These are phyloP conservation scores for Cryptus viduatorius DNA, from an alignment of 2,888 invertebrate genomes.

Conservation along the genomic window DNA sequence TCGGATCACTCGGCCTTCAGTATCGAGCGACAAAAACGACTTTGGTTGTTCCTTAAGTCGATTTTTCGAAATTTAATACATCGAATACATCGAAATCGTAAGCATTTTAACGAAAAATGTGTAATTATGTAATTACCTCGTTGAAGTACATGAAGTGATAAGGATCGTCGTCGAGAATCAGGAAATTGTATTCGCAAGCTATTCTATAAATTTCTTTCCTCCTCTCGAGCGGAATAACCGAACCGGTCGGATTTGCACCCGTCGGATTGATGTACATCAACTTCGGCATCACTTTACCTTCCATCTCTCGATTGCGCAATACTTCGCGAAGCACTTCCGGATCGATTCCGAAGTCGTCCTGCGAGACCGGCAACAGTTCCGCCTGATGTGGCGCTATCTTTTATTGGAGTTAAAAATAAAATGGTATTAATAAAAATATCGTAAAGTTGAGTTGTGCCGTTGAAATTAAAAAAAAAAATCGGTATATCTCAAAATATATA, in stretches of 20 bases:
- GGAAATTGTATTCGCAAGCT: slow-evolving; percentile 91
- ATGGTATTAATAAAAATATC: slow-evolving; percentile 1
- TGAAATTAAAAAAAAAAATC: too few species aligned
- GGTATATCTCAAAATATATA: too few species aligned
- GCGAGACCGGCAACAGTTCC: slow-evolving; percentile 89
- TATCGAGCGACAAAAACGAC: slow-evolving; percentile 91
- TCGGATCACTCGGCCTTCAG: slow-evolving; percentile 91
- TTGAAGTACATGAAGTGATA: slow-evolving; percentile 92
- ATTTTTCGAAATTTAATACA: background rate
- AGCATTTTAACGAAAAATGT: too few species aligned
- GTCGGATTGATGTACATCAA: slow-evolving; percentile 91
- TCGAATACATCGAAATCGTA: background rate
- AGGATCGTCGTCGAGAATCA: slow-evolving; percentile 94
- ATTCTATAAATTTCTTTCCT: slow-evolving; percentile 90
- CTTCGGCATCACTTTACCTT: slow-evolving; percentile 89
- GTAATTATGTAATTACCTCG: too few species aligned
- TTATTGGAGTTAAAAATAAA: background rate
- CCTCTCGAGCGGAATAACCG: slow-evolving; percentile 88
- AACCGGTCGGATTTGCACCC: slow-evolving; percentile 92
- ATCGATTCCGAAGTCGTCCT: slow-evolving; percentile 90
- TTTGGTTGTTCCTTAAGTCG: slow-evolving; percentile 86
- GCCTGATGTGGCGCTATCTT: slow-evolving; percentile 90
- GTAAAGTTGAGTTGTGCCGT: background rate
- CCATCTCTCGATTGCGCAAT: slow-evolving; percentile 85
- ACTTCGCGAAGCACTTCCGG: slow-evolving; percentile 87